These are phyloP conservation scores for Parochlus steinenii DNA, from an alignment of 2,888 invertebrate species.

Conservation along the genomic window DNA sequence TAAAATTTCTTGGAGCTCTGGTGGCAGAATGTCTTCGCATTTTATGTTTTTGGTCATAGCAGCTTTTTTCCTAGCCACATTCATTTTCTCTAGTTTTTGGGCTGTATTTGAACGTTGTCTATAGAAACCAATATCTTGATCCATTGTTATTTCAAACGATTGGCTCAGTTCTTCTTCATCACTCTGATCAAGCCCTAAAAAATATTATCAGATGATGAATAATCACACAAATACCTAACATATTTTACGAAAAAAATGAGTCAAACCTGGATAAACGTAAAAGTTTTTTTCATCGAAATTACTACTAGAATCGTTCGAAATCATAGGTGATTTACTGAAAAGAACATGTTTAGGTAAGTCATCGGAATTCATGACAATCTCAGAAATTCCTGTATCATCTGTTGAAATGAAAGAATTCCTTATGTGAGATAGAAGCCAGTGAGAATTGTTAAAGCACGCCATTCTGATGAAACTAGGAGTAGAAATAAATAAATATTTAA, in stretches of 20 bases:
- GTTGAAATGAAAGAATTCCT: conserved; percentile 88
- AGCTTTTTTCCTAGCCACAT: conserved; percentile 64
- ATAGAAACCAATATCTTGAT: conserved; percentile 42
- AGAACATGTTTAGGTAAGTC: conserved; percentile 41
- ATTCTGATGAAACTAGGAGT: too few relatives aligned
- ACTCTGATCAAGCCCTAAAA: conserved; percentile 40
- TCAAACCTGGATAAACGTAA: conserved; percentile 56
- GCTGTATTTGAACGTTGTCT: conserved; percentile 75
- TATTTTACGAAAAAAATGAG: too few relatives aligned
- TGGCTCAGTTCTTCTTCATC: conserved; percentile 57
- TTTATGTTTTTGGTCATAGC: conserved; percentile 60
- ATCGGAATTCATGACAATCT: conserved; percentile 77
- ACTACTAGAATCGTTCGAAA: conserved; percentile 24
- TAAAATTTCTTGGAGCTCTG: conserved; percentile 11
- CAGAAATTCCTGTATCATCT: conserved; percentile 90
- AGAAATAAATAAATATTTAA: too few relatives aligned
- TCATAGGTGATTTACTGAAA: conserved; percentile 19
- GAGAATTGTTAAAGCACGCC: conserved; percentile 89
- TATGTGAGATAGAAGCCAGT: conserved; percentile 84
- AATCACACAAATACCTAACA: background rate
- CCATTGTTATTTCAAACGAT: conserved; percentile 64
- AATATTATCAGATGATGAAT: background rate
- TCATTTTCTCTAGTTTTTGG: conserved; percentile 74
- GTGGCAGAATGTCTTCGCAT: conserved; percentile 37
- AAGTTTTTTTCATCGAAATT: conserved; percentile 34